phyloP scores from a whole-genome alignment of 2,888 invertebrate genomes.

The Salpingus planirostris region DNA sequence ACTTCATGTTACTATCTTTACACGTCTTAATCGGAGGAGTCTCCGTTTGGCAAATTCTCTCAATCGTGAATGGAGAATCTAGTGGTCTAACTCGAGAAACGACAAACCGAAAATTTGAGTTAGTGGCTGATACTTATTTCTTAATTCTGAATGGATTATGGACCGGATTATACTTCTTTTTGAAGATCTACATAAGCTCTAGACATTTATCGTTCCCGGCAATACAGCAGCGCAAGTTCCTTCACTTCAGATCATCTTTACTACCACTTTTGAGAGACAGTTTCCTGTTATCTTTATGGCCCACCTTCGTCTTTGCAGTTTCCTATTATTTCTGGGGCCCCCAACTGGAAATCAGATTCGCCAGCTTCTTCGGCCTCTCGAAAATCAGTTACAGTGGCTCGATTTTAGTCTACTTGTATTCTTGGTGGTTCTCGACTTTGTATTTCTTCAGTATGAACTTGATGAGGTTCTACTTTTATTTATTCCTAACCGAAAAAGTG shows the following conservation, averaged over 20 bases:
- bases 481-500: conserved; percentile 62
- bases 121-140: conserved; percentile 60
- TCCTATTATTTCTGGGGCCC: conserved; percentile 56
- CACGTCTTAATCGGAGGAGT: conserved; percentile 58
- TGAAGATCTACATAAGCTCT: conserved; percentile 49
- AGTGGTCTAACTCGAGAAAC: conserved; percentile 43
- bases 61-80: conserved; percentile 50
- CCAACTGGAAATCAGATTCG: conserved; percentile 45
- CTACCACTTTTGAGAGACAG: conserved; percentile 50
- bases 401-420: conserved; percentile 45
- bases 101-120: conserved; percentile 44
- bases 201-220: conserved; percentile 57
- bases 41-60: conserved; percentile 60
- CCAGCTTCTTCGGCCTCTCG: conserved; percentile 47
- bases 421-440: conserved; percentile 61
- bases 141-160: conserved; percentile 59
- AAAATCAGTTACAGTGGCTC: conserved; percentile 47
- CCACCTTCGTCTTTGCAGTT: conserved; percentile 52
- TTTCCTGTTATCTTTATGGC: conserved; percentile 50
- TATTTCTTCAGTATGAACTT: conserved; percentile 62
- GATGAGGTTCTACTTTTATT: conserved; percentile 61
- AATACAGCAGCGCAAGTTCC: conserved; percentile 60
- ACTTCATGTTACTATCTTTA: conserved; percentile 47
- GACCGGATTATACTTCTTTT: conserved; percentile 55
- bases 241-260: conserved; percentile 54